phyloP scores from a whole-genome alignment of 2,888 invertebrate genomes.

The Melinopterus prodromus region DNA sequence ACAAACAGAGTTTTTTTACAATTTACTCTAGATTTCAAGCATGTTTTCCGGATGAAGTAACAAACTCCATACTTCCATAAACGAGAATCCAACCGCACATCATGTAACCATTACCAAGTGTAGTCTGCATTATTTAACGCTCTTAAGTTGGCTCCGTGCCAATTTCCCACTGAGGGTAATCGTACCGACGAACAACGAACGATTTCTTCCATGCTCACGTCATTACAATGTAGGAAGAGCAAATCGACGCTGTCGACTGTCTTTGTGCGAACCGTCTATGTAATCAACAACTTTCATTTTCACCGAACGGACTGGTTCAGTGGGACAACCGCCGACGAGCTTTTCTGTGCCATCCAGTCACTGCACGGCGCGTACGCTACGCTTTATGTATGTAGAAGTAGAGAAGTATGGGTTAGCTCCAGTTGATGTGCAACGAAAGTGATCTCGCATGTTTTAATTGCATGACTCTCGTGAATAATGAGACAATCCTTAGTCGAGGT shows the following conservation, averaged over 20 bases:
- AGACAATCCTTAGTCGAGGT: neutral
- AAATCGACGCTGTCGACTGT: slow-evolving; percentile 25
- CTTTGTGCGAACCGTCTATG: slow-evolving; percentile 32
- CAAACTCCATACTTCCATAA: neutral
- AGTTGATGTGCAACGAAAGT: neutral
- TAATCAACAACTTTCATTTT: slow-evolving; percentile 45
- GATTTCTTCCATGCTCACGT: neutral
- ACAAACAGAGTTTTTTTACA: neutral
- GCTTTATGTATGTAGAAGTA: neutral
- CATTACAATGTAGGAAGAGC: neutral
- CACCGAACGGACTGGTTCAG: slow-evolving; percentile 47
- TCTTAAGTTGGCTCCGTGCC: neutral
- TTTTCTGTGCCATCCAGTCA: slow-evolving; percentile 21
- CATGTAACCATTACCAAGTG: neutral
- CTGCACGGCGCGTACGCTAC: neutral
- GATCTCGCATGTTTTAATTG: neutral
- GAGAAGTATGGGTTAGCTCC: neutral
- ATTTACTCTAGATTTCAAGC: neutral
- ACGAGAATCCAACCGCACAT: neutral
- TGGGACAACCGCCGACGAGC: slow-evolving; percentile 38
- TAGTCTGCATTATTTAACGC: neutral
- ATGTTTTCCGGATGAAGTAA: neutral
- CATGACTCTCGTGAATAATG: neutral
- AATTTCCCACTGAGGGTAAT: neutral
- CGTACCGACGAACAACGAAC: neutral